These are phyloP conservation scores for Ceratoteleas bidentatus DNA, from an alignment of 1,140 invertebrate genomes.

Conservation along the genomic window DNA sequence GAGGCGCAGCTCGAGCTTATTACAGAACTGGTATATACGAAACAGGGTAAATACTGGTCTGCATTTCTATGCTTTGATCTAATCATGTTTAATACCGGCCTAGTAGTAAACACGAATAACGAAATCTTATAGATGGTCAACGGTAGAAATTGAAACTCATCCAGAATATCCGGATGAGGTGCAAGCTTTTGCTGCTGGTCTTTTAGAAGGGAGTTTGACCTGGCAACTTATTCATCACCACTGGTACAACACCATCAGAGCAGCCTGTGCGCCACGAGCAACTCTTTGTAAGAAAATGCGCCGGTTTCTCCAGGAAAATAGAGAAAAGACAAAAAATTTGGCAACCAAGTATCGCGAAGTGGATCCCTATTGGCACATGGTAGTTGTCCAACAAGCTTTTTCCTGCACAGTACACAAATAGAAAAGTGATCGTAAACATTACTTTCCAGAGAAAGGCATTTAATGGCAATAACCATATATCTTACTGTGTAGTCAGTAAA, in stretches of 20 bases:
- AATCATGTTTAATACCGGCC: neutral
- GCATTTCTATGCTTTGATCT: neutral
- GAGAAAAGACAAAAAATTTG: conserved; percentile 80
- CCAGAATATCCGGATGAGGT: conserved; percentile 86
- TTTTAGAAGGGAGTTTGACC: conserved; percentile 92
- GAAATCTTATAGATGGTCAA: conserved; percentile 85
- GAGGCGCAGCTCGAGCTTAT: conserved; percentile 86
- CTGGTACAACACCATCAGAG: conserved; percentile 88
- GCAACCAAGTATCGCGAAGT: conserved; percentile 82
- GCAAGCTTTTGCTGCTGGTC: conserved; percentile 94
- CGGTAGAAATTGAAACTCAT: conserved; percentile 90
- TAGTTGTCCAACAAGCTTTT: conserved; percentile 70
- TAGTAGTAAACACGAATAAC: neutral
- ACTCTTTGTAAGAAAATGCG: conserved; percentile 86
- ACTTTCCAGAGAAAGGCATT: too few species aligned
- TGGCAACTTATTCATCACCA: conserved; percentile 91
- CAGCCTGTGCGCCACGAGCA: conserved; percentile 85
- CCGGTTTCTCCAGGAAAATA: conserved; percentile 85
- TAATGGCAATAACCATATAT: too few species aligned
- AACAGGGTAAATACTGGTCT: conserved; percentile 82
- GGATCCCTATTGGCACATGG: conserved; percentile 92
- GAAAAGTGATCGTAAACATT: too few species aligned
- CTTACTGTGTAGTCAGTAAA: too few species aligned
- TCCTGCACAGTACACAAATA: too few species aligned
- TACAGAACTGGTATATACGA: conserved; percentile 86